Percentiles rank a stretch among this genome's conserved stretches.
phyloP scores from a whole-genome alignment of 1,140 invertebrate genomes.

The Cyclina sinensis region DNA sequence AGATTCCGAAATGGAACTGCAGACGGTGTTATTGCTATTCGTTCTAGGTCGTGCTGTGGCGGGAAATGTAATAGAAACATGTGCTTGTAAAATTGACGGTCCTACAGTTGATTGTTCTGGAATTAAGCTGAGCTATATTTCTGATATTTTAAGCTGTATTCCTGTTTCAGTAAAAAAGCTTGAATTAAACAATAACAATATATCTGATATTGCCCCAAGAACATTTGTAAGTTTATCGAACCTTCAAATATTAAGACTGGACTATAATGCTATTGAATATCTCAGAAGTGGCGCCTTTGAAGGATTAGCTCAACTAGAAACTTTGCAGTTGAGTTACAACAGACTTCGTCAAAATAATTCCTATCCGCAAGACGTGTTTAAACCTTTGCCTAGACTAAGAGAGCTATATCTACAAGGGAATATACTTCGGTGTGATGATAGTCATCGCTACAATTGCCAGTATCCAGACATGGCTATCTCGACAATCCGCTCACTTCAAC shows the following conservation, averaged over 20 bases:
- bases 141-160: neutral
- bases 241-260: neutral
- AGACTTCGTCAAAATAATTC: neutral
- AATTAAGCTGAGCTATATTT: neutral
- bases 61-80: neutral
- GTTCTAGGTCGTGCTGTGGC: neutral
- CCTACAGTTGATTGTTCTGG: neutral
- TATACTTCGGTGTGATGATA: neutral
- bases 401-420: neutral
- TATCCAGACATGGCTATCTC: slow-evolving; percentile 13
- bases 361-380: neutral
- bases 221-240: neutral
- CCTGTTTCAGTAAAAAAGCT: neutral
- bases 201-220: neutral
- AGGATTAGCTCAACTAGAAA: neutral
- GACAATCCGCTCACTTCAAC: neutral
- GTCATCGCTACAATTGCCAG: neutral
- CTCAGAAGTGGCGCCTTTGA: neutral
- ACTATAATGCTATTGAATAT: neutral
- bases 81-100: neutral
- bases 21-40: too few relatives aligned
- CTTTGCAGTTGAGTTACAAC: neutral
- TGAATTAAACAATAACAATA: neutral
- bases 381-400: neutral
- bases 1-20: too few relatives aligned